These are phyloP conservation scores for Cephalopachus bancanus DNA, from an alignment of 2,797 vertebrate genomes.

Conservation along the genomic window DNA sequence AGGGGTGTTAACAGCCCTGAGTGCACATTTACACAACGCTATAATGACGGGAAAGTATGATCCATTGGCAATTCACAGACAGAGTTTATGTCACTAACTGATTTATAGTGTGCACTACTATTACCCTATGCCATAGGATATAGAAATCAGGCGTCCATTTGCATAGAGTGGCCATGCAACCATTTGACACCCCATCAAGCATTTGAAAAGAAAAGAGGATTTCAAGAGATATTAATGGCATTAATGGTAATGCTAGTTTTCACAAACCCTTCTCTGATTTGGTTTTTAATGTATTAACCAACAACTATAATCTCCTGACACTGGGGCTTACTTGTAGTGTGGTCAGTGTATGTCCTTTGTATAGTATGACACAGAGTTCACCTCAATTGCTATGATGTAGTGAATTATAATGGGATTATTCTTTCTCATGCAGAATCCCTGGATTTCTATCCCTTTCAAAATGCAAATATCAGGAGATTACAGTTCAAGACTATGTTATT, in stretches of 20 bases:
- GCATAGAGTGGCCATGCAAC: neutral
- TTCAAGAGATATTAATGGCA: slow-evolving; percentile 64
- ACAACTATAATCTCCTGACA: slow-evolving; percentile 60
- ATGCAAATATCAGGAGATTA: slow-evolving; percentile 74
- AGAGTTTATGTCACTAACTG: slow-evolving; percentile 2
- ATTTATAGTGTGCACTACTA: slow-evolving; percentile 28
- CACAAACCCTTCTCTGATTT: slow-evolving; percentile 56
- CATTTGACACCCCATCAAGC: slow-evolving; percentile 12
- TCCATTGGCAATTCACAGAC: slow-evolving; percentile 22
- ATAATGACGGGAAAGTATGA: slow-evolving; percentile 52
- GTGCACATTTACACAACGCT: slow-evolving; percentile 17
- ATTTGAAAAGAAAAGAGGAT: slow-evolving; percentile 66
- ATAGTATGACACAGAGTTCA: slow-evolving; percentile 26
- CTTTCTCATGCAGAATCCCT: slow-evolving; percentile 38
- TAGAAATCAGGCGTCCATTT: slow-evolving; percentile 18
- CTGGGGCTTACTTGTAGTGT: neutral
- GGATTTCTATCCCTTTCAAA: slow-evolving; percentile 45
- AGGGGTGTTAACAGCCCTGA: slow-evolving; percentile 61
- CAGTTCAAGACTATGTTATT: slow-evolving; percentile 68
- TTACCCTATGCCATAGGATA: slow-evolving; percentile 5
- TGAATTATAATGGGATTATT: slow-evolving; percentile 70
- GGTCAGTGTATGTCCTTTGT: slow-evolving; percentile 44
- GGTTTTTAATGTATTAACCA: slow-evolving; percentile 47
- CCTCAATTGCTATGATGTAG: slow-evolving; percentile 3
- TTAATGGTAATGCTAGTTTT: slow-evolving; percentile 55